Evolutionary conservation across 1,140 invertebrate species (phyloP), one percentile per base, ranked within the genome.

Genomic region (Melipona quadrifasciata): DNA sequence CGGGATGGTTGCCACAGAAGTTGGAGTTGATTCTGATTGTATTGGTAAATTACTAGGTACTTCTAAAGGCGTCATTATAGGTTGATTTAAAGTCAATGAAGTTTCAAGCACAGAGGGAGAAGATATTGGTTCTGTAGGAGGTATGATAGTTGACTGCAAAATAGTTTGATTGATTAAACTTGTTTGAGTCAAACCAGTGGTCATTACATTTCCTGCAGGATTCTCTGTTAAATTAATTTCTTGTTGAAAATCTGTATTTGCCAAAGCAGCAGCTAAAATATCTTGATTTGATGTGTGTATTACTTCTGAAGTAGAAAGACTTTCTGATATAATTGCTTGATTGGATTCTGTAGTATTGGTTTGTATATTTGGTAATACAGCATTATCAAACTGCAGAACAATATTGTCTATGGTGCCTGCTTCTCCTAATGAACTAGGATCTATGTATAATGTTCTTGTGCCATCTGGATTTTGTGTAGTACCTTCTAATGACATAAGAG

Each of bases 31-130:
- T 70, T 95, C 95, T 24, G 95, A 93, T 53, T 92, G 91, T 27
- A 91, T 90, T 27, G 93, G 95, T 19, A 95, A 94, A 80, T 95
- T 96, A 39, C 95, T 96, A 0, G 97, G 97, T 11, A 96, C 95
- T 92, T 97, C 97, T 19, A 97, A 92, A 0, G 97, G 96, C 0
- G 97, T 97, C 97, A 97, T 97, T 16, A 97, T 97, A 0, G 97
- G 97, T 91, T 97, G 97, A 92, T 97, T 97, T 19, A 97, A 93
- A 2, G 97, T 96, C 55, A 96, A 89, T 67, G 97, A 97, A 1
- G 97, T 97, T 91, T 97, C 97, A 2, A 96, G 95, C 0, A 97
- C 96, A n/a, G 92, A 93, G 3, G 94, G 91, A 39, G 94, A 93
- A 24, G 95, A 93, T 81, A 94, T 94, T 27, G 94, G 93, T 55